Percentiles rank a stretch among this genome's conserved stretches.
Conservation (phyloP, 1,140 invertebrate genomes). For the Drosophila lacertosa region DNA sequence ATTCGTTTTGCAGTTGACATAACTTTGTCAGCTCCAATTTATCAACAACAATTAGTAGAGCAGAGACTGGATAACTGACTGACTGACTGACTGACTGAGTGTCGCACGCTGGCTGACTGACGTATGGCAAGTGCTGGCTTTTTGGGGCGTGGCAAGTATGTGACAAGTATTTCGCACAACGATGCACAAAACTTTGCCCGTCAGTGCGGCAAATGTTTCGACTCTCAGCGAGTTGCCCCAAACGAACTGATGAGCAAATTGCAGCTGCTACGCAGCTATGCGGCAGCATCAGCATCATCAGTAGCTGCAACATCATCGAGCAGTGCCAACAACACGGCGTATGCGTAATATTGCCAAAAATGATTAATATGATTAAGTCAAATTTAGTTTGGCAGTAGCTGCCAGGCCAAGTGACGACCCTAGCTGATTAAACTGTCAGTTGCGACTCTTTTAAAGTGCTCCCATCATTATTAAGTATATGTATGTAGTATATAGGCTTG, state of each 20-base stretch:
- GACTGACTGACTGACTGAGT: conserved; percentile 18
- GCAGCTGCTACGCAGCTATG: too few relatives aligned
- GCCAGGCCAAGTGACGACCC: conserved; percentile 48
- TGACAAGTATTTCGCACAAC: conserved; percentile 76
- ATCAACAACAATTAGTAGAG: conserved; percentile 82
- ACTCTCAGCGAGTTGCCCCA: conserved; percentile 41
- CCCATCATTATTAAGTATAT: too few relatives aligned
- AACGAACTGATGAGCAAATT: conserved; percentile 20
- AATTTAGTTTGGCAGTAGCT: conserved; percentile 37
- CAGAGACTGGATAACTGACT: conserved; percentile 31
- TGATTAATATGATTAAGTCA: conserved; percentile 56
- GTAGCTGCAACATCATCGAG: conserved; percentile 19
- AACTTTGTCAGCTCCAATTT: conserved; percentile 81
- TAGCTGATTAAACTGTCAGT: conserved; percentile 57
- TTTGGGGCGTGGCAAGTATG: conserved; percentile 69
- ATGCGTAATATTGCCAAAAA: conserved; percentile 72
- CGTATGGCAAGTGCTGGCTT: conserved; percentile 28
- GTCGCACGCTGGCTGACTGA: conserved; percentile 28
- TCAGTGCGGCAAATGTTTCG: conserved; percentile 39
- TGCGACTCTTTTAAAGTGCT: background rate
- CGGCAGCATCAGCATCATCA: conserved; percentile 8
- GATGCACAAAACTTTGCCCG: conserved; percentile 70
- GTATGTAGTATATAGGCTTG: background rate
- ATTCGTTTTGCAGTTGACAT: conserved; percentile 82
- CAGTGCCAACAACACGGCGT: conserved; percentile 37